These are phyloP conservation scores for Marasmarcha lunaedactyla DNA, from an alignment of 2,888 invertebrate species.

Conservation along the genomic window DNA sequence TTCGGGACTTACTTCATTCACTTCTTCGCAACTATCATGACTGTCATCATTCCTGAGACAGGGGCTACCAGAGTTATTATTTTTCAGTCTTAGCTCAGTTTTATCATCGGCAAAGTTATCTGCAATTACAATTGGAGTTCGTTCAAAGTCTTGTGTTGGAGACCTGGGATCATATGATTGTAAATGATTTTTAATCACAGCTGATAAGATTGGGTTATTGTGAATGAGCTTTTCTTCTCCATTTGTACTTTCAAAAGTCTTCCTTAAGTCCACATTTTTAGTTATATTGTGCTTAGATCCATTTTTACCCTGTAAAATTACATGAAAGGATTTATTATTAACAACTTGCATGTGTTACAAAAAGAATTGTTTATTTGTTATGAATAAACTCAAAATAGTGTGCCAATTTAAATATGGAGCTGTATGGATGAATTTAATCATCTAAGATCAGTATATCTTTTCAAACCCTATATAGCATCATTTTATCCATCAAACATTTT, in stretches of 20 bases:
- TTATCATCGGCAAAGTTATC: slow-evolving; percentile 26
- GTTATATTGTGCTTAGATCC: slow-evolving; percentile 55
- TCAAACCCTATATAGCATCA: too few relatives aligned
- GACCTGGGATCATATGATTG: slow-evolving; percentile 70
- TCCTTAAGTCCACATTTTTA: slow-evolving; percentile 57
- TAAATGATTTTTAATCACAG: slow-evolving; percentile 58
- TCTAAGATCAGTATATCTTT: too few relatives aligned
- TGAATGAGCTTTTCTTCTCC: slow-evolving; percentile 47
- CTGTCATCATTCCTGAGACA: slow-evolving; percentile 27
- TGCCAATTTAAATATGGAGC: neutral
- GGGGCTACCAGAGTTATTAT: slow-evolving; percentile 31
- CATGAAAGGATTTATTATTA: slow-evolving; percentile 4
- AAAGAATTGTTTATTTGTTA: neutral
- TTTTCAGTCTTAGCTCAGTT: slow-evolving; percentile 21
- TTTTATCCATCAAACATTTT: too few relatives aligned
- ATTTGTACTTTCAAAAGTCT: slow-evolving; percentile 51
- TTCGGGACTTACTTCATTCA: slow-evolving; percentile 30
- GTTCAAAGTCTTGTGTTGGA: slow-evolving; percentile 68
- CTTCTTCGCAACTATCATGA: slow-evolving; percentile 31
- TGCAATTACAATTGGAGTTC: slow-evolving; percentile 67
- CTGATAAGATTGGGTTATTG: slow-evolving; percentile 57
- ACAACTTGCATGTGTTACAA: neutral
- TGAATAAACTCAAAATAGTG: neutral
- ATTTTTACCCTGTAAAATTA: slow-evolving; percentile 41
- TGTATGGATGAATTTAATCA: neutral